phyloP scores from a whole-genome alignment of 2,888 invertebrate species.

The Pollenia amentaria region DNA sequence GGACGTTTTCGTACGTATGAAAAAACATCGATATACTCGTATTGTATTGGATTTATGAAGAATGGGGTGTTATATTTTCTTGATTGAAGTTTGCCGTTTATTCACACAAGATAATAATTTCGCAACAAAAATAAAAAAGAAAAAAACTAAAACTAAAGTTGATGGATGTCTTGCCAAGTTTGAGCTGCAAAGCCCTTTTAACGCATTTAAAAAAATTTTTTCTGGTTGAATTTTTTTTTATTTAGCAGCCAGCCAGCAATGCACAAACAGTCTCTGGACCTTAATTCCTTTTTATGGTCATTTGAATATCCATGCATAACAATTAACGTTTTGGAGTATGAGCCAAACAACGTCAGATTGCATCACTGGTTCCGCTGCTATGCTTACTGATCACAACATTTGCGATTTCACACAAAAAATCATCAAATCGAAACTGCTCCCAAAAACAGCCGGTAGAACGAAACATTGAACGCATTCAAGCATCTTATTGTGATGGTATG shows the following conservation, averaged over 20 bases:
- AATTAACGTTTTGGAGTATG: conserved; percentile 77
- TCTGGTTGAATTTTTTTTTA: not conserved
- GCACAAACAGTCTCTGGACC: conserved; percentile 81
- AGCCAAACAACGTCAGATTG: conserved; percentile 64
- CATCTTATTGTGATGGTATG: conserved; percentile 69
- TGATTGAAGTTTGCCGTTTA: conserved; percentile 72
- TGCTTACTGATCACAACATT: conserved; percentile 70
- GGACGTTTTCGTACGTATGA: conserved; percentile 13
- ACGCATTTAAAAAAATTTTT: conserved; percentile 48
- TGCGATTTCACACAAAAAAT: conserved; percentile 61
- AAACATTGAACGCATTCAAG: conserved; percentile 70
- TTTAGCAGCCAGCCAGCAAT: conserved; percentile 31
- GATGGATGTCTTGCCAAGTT: conserved; percentile 58
- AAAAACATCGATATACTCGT: conserved; percentile 39
- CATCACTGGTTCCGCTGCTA: conserved; percentile 72
- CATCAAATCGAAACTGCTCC: conserved; percentile 70
- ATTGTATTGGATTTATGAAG: conserved; percentile 61
- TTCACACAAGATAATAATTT: conserved; percentile 70
- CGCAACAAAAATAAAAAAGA: conserved; percentile 54
- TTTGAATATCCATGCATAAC: conserved; percentile 82
- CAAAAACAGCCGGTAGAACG: conserved; percentile 70
- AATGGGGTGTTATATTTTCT: conserved; percentile 65
- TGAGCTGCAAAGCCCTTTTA: conserved; percentile 58
- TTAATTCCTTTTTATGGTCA: conserved; percentile 85
- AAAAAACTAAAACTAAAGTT: conserved; percentile 36